Evolutionary conservation across 30 jellyfish, hydroid and myxozoan species (phyloP), one percentile per base, ranked within the genome.

Genomic region (Hydractinia echinata): DNA sequence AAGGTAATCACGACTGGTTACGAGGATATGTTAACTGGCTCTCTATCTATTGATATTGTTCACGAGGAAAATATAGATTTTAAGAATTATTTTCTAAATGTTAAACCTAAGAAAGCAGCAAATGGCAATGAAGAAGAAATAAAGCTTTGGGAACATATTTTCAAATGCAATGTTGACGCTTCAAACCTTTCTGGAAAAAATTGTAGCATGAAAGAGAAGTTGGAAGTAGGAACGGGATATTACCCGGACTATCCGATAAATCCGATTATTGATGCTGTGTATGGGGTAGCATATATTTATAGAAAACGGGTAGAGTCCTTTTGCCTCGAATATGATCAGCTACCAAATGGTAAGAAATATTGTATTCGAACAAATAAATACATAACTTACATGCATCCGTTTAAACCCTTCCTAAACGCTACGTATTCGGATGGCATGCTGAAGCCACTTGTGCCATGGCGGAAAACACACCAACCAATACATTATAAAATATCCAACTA

Each of bases 361-460:
- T 30, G 44, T 30, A 6, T 64, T 44, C 51, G 39, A 7, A 64
- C 51, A n/a, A n/a, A 44, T 7, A 13, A 64, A 64, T n/a, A 6
- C 9, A 7, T 64, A 6, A 0, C 10, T 1, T 4, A 3, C 18
- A 7, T 0, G 6, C 18, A 6, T 44, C 18, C 39, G 9, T 64
- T n/a, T 64, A 1, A 13, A 7, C 74, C 19, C 16, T 64, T 64
- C 39, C 8, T 6, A n/a, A 51, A 2, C 19, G 74, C 39, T 13
- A 64, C 18, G 51, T 64, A 64, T 64, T n/a, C 51, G 39, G 74
- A 64, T 13, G 74, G 74, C 39, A 64, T 64, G 74, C 39, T 64
- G 16, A 64, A 64, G 74, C 19, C 19, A 2, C 19, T 51, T 7
- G 74, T 64, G 19, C 74, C 74, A 13, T 64, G 74, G 74, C 51